These are phyloP conservation scores for Bufo gargarizans DNA, from an alignment of 2,113 vertebrate species.

Conservation along the genomic window DNA sequence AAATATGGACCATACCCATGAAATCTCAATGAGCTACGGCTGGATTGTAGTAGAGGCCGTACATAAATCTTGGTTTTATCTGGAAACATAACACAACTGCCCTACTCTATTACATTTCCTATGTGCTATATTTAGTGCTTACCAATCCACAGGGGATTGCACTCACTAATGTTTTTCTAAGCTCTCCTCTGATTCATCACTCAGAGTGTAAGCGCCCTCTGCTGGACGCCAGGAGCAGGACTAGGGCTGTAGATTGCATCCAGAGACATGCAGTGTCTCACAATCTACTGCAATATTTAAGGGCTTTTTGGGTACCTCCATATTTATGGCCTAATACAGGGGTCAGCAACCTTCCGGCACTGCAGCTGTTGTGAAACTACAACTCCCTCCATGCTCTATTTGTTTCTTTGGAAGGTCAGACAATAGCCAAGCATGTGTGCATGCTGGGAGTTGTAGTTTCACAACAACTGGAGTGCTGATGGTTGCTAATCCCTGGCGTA, in stretches of 20 bases:
- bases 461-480: no score
- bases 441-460: no score
- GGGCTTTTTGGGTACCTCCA: no score
- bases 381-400: no score
- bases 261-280: neutral
- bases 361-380: no score
- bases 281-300: no score
- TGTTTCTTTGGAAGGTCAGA: no score
- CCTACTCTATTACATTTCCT: slow-evolving; percentile 42
- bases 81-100: slow-evolving; percentile 14
- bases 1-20: neutral
- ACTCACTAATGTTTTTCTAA: slow-evolving; percentile 32
- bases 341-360: no score
- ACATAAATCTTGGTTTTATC: slow-evolving; percentile 19
- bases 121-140: slow-evolving; percentile 32
- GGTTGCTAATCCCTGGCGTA: no score
- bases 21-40: neutral
- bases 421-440: no score
- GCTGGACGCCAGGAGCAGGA: neutral
- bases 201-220: slow-evolving; percentile 26
- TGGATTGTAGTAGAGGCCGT: neutral
- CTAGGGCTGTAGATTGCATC: neutral
- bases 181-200: neutral
- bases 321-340: no score
- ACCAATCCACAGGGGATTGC: slow-evolving; percentile 4